phyloP scores from a whole-genome alignment of 2,797 vertebrate genomes.

The Choloepus didactylus region DNA sequence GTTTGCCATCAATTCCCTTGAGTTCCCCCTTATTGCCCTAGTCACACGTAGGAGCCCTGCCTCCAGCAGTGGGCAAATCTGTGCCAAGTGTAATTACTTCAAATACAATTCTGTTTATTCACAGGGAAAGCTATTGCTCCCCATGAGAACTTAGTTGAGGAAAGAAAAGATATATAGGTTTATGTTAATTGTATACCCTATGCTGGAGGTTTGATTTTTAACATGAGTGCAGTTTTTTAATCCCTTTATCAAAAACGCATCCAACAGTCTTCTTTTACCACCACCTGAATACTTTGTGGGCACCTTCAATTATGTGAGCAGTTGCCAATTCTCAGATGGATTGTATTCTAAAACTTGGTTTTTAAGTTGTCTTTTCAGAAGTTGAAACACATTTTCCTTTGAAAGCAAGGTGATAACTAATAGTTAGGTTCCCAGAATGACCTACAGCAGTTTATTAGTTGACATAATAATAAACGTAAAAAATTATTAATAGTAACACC shows the following conservation, averaged over 20 bases:
- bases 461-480: neutral
- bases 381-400: conserved; percentile 14
- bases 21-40: conserved; percentile 50
- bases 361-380: neutral
- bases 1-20: conserved; percentile 59
- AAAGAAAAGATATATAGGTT: conserved; percentile 64
- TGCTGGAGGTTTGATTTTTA: conserved; percentile 56
- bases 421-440: conserved; percentile 14
- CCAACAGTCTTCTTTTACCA: neutral
- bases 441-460: neutral
- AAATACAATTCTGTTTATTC: conserved; percentile 69
- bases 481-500: neutral
- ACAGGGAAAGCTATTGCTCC: conserved; percentile 55
- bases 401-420: conserved; percentile 4
- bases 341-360: neutral
- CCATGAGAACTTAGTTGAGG: conserved; percentile 45
- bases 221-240: neutral
- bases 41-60: conserved; percentile 57
- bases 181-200: conserved; percentile 62
- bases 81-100: conserved; percentile 77
- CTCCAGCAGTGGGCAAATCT: conserved; percentile 71
- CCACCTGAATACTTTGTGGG: neutral
- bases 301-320: neutral
- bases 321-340: neutral
- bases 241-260: neutral